These are phyloP conservation scores for Cyrtodaria siliqua DNA, from an alignment of 2,888 invertebrate genomes.

Conservation along the genomic window DNA sequence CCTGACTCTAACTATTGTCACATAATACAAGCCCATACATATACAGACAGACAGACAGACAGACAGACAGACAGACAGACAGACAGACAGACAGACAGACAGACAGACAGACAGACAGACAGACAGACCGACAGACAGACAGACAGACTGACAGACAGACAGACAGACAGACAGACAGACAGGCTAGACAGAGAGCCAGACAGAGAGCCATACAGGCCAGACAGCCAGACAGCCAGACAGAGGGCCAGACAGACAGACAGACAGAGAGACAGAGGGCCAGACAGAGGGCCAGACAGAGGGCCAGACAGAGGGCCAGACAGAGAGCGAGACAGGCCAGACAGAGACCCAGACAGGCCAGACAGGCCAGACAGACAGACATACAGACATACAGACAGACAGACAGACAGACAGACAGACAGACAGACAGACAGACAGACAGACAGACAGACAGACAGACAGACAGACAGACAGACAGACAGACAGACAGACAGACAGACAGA, in stretches of 20 bases:
- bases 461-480: too few species aligned
- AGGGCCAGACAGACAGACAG: slow-evolving; percentile 3
- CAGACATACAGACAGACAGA: background rate
- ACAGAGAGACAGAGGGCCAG: slow-evolving; percentile 1
- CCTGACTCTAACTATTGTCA: too few species aligned
- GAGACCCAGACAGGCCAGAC: background rate
- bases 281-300: too few species aligned
- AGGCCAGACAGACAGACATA: background rate
- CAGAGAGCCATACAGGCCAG: too few species aligned
- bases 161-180: slow-evolving; percentile 1
- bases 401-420: slow-evolving; percentile 5
- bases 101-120: background rate
- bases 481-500: slow-evolving; percentile 1
- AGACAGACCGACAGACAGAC: background rate
- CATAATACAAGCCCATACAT: background rate
- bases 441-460: too few species aligned
- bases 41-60: slow-evolving; percentile 2
- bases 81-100: background rate
- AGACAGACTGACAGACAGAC: background rate
- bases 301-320: background rate
- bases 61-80: background rate
- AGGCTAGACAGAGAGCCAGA: too few species aligned
- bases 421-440: background rate
- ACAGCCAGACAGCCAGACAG: too few species aligned
- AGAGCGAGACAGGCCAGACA: background rate